Evolutionary conservation across 2,113 vertebrate genomes (phyloP).

Genomic region (Anarhynchus alexandrinus): DNA sequence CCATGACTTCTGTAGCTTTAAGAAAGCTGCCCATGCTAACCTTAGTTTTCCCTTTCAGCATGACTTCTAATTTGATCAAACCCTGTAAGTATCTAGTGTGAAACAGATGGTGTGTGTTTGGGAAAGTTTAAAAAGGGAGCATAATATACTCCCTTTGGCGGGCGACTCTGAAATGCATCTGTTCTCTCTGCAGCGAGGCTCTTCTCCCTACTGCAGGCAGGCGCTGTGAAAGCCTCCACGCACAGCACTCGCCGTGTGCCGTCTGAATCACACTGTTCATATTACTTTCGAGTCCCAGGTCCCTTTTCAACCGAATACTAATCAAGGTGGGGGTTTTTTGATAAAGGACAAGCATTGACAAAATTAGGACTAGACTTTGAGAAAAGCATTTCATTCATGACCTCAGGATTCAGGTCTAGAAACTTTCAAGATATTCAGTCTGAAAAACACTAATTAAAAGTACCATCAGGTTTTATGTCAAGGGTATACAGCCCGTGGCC

Average conservation of each 20-base stretch:
- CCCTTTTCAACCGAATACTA: background rate
- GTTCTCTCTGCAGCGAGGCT: constrained; percentile 55
- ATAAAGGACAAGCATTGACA: background rate
- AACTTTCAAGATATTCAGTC: background rate
- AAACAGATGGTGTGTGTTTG: constrained; percentile 72
- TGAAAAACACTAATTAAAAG: background rate
- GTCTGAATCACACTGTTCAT: background rate
- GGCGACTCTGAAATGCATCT: constrained; percentile 66
- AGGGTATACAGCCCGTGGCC: background rate
- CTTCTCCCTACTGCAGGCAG: constrained; percentile 41
- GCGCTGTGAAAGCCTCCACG: constrained; percentile 27
- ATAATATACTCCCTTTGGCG: constrained; percentile 71
- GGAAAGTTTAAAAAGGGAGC: constrained; percentile 71
- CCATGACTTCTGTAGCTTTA: constrained; percentile 28
- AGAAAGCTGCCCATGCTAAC: constrained; percentile 56
- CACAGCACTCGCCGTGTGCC: background rate
- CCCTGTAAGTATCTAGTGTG: constrained; percentile 62
- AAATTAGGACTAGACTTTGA: background rate
- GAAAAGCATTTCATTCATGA: background rate
- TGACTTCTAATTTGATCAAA: constrained; percentile 72
- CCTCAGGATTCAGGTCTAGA: background rate
- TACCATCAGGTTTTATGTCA: background rate
- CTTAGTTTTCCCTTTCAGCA: constrained; percentile 64
- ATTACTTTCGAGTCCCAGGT: background rate
- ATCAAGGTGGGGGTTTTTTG: background rate